Base-by-base conservation (phyloP, 2,113 vertebrate genomes). In the Osmerus mordax region DNA sequence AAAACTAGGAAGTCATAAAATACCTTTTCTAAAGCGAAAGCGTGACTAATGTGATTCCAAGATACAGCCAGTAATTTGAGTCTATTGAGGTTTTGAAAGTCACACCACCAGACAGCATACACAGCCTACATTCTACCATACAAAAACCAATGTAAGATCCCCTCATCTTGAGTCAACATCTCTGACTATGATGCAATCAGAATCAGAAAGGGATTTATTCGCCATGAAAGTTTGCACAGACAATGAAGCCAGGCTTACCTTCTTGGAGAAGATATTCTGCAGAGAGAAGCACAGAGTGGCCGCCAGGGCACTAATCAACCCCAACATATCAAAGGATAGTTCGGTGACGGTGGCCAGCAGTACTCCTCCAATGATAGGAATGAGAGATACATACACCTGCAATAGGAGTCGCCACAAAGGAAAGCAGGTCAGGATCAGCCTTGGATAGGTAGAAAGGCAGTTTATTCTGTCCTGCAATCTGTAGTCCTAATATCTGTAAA, bases 181-280 rank as follows among this genome's bases (percentile, higher is more conserved):
- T 36, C 32, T 36, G 32, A 36, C 32, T 36, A 9, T 47, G 9
- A 47, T 47, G 41, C 41, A 11, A n/a, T n/a, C n/a, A n/a, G n/a
- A n/a, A n/a, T n/a, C n/a, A n/a, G n/a, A n/a, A n/a, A n/a, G n/a
- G n/a, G n/a, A n/a, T n/a, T n/a, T n/a, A n/a, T n/a, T n/a, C n/a
- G n/a, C n/a, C n/a, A n/a, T n/a, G n/a, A n/a, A n/a, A n/a, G n/a
- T n/a, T n/a, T n/a, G n/a, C n/a, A n/a, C n/a, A n/a, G n/a, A n/a
- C n/a, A n/a, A 7, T 12, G 41, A 11, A 47, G 9, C 41, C 41
- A 47, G 9, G 28, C 4, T 5, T 83, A 99, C 97, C 95, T 99
- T 99, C 88, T 99, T 99, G 0, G 97, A 99, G 91, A 98, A 99
- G 83, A 99, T 99, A 83, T 99, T 99, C 90, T 99, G 97, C 53